Evolutionary conservation across 1,140 invertebrate species (phyloP).

Genomic region (Ridgeia piscesae): DNA sequence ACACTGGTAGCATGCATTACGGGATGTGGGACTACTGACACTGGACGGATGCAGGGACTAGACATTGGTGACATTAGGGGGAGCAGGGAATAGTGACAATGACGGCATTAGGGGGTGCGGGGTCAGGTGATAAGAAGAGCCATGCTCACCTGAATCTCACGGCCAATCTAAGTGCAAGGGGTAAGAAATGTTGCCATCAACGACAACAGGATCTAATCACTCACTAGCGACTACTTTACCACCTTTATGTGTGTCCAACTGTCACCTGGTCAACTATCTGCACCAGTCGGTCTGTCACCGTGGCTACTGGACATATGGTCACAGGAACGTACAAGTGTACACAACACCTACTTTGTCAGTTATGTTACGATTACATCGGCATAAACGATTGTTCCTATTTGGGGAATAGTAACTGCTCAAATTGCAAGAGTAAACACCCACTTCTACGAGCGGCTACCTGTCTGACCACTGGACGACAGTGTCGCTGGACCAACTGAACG

Average conservation of each 20-base stretch:
- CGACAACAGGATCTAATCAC: not conserved
- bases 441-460: no score
- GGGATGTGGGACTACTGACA: not conserved
- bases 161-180: conserved; percentile 3
- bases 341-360: not conserved
- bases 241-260: not conserved
- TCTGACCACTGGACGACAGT: no score
- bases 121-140: not conserved
- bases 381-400: not conserved
- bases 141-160: conserved; percentile 3
- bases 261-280: not conserved
- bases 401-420: not conserved
- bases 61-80: not conserved
- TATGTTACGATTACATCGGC: not conserved
- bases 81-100: not conserved
- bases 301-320: not conserved
- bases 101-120: not conserved
- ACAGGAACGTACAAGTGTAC: not conserved
- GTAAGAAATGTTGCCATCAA: not conserved
- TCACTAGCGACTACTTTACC: not conserved
- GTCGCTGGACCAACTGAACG: no score
- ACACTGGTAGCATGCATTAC: not conserved
- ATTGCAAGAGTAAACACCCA: not conserved
- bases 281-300: not conserved
- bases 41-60: not conserved